Evolutionary conservation across 2,888 invertebrate species (phyloP).

Genomic region (Argyresthia albistria): DNA sequence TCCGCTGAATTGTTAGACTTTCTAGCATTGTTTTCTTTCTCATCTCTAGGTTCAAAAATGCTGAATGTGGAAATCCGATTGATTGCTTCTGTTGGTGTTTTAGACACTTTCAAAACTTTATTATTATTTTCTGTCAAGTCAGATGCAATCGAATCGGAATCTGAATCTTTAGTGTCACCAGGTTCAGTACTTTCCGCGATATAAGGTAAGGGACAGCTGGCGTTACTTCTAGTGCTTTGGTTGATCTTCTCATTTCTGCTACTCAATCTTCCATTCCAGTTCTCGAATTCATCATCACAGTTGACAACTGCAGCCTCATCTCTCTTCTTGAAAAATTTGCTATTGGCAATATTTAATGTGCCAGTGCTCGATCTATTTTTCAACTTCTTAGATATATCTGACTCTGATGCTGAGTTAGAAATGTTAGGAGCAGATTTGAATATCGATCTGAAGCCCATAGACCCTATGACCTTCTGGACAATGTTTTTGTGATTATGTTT

Average conservation of each 20-base stretch:
- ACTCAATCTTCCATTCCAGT: conserved; percentile 31
- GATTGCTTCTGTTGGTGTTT: conserved; percentile 26
- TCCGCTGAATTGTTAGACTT: conserved; percentile 32
- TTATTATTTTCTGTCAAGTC: conserved; percentile 27
- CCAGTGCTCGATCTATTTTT: conserved; percentile 39
- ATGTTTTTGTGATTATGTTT: conserved; percentile 57
- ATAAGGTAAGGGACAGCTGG: conserved; percentile 61
- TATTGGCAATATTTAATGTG: conserved; percentile 57
- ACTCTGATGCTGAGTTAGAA: conserved; percentile 45
- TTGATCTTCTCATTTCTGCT: too few species aligned
- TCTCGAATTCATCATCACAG: conserved; percentile 60
- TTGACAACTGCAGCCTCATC: conserved; percentile 58
- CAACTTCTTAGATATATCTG: conserved; percentile 45
- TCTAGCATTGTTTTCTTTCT: conserved; percentile 14
- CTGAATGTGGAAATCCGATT: conserved; percentile 33
- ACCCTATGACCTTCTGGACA: conserved; percentile 46
- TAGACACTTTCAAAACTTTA: conserved; percentile 14
- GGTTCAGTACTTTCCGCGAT: conserved; percentile 62
- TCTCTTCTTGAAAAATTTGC: conserved; percentile 64
- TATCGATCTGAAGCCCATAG: conserved; percentile 64
- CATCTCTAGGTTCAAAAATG: conserved; percentile 48
- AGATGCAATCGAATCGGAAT: conserved; percentile 29
- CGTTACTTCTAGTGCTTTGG: conserved; percentile 46
- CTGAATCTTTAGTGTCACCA: conserved; percentile 44
- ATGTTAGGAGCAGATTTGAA: conserved; percentile 67